Conservation (phyloP, 1,140 invertebrate genomes). For the Acromyrmex charruanus region DNA sequence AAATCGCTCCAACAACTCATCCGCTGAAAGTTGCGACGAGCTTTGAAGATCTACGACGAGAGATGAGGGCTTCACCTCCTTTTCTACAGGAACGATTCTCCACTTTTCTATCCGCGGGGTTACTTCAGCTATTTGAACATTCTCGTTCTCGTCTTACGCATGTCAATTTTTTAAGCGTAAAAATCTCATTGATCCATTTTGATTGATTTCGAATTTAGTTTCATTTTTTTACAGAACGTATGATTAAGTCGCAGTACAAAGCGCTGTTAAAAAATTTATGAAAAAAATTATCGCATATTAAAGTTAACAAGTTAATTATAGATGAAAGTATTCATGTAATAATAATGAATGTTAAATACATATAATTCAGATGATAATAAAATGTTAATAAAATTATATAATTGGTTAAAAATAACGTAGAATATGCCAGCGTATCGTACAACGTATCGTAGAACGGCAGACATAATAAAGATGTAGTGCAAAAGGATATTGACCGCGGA, state of each 20-base stretch:
- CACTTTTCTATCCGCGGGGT: constrained; percentile 58
- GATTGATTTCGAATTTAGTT: neutral
- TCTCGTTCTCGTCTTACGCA: neutral
- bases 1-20: constrained; percentile 86
- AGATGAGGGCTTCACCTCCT: constrained; percentile 58
- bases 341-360: constrained; percentile 19
- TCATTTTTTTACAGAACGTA: neutral
- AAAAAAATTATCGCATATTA: neutral
- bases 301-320: neutral
- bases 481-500: constrained; percentile 47
- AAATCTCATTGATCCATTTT: neutral
- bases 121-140: neutral
- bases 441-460: neutral
- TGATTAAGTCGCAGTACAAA: neutral
- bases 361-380: constrained; percentile 4
- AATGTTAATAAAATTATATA: constrained; percentile 7
- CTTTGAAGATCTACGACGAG: constrained; percentile 83
- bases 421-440: neutral
- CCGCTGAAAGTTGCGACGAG: constrained; percentile 84
- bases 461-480: constrained; percentile 46
- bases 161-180: neutral
- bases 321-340: neutral
- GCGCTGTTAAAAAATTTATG: neutral
- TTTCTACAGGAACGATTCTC: constrained; percentile 57
- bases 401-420: neutral